phyloP scores from a whole-genome alignment of 2,888 invertebrate genomes.

The Adineta ricciae region DNA sequence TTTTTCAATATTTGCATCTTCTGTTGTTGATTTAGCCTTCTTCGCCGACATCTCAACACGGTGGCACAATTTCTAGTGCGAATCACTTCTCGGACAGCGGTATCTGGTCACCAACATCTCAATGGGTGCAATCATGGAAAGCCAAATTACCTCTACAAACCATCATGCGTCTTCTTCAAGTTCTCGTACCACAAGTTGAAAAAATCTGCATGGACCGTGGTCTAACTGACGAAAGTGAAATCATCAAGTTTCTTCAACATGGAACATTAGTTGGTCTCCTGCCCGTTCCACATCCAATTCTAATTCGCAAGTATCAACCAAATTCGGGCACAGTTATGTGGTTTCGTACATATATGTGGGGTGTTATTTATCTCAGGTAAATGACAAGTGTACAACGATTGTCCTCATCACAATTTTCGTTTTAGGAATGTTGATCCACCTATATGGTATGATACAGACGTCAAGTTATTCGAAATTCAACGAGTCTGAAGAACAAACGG shows the following conservation, averaged over 20 bases:
- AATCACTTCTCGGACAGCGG: background rate
- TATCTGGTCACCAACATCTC: constrained; percentile 74
- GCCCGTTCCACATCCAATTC: constrained; percentile 96
- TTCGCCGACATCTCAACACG: background rate
- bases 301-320: constrained; percentile 95
- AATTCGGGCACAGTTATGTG: constrained; percentile 96
- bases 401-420: background rate
- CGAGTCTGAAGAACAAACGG: constrained; percentile 1
- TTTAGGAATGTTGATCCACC: constrained; percentile 91
- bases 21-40: background rate
- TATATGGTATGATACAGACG: constrained; percentile 98
- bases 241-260: constrained; percentile 93
- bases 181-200: constrained; percentile 96
- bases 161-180: constrained; percentile 93
- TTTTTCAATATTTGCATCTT: too few species aligned
- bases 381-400: background rate
- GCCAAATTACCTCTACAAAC: constrained; percentile 92
- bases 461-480: constrained; percentile 75
- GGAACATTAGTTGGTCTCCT: constrained; percentile 90
- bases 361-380: constrained; percentile 81
- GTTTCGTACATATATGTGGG: constrained; percentile 99
- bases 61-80: background rate
- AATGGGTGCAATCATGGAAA: constrained; percentile 85
- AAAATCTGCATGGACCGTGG: constrained; percentile 99
- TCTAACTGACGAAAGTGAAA: constrained; percentile 95